Conservation (phyloP, 2,888 invertebrate species). For the Chloroclysta siterata region DNA sequence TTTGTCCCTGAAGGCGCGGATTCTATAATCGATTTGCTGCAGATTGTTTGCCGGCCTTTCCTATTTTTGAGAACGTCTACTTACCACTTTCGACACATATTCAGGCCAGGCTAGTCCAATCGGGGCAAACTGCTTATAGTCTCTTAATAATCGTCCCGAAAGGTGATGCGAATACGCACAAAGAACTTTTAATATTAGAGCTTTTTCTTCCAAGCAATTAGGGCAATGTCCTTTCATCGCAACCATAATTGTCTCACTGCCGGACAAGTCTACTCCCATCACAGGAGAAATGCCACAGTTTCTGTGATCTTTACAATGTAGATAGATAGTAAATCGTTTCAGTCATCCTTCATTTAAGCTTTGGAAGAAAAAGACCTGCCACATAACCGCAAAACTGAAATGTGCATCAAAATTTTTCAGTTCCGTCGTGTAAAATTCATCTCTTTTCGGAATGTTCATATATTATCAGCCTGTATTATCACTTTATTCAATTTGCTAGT, state of each 20-base stretch:
- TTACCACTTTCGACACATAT: background rate
- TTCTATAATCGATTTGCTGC: background rate
- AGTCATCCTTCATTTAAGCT: background rate
- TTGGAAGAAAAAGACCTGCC: background rate
- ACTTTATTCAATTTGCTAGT: constrained; percentile 15
- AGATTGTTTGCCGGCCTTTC: background rate
- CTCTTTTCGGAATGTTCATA: constrained; percentile 9
- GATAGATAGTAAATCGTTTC: background rate
- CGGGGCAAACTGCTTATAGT: background rate
- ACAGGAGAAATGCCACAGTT: too few species aligned
- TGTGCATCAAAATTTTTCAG: too few species aligned
- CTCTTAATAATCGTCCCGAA: background rate
- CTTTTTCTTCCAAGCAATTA: background rate
- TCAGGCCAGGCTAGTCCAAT: too few species aligned
- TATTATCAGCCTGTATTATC: constrained; percentile 1
- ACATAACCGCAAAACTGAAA: background rate
- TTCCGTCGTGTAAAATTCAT: background rate
- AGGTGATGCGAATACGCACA: background rate
- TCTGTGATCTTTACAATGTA: too few species aligned
- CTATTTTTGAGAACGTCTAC: background rate
- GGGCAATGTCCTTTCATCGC: background rate
- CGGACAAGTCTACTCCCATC: background rate
- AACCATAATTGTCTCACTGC: background rate
- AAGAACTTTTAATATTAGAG: background rate
- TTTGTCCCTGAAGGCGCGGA: background rate